Evolutionary conservation across 2,113 vertebrate species (phyloP), one percentile per base, ranked within the genome.

Genomic region (Oostethus manadensis): DNA sequence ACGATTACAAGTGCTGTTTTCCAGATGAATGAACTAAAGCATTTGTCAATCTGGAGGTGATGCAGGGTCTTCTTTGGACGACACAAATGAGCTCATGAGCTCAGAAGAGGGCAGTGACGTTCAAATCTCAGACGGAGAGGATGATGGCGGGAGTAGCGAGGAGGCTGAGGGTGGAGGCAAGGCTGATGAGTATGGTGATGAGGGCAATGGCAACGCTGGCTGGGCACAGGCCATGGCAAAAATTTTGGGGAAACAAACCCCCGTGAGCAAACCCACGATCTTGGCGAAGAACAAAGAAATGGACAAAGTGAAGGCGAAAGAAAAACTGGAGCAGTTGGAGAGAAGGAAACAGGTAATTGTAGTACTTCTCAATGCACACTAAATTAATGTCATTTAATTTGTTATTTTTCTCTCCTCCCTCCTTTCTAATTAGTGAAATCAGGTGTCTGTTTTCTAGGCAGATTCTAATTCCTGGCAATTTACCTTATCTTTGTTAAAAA

Each of bases 141-240:
- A 56, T n/a, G 67, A 67, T n/a, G 51, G 20, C 1, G 67, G 8
- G 63, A 55, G 5, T 17, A 9, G 35, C 11, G 70, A 22, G 8
- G 76, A 73, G 23, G 56, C 33, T 18, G 71, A 23, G 1, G 66
- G 51, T 11, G 60, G 23, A 4, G 67, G 56, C 47, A 57, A 64
- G 10, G 48, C 55, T 3, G 45, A 50, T 15, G 47, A 38, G 18
- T 60, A 45, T 0, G 67, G 20, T 11, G 63, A 58, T 1, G 33
- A 18, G 5, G n/a, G 55, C 6, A 89, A 86, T 3, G 58, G 85
- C 2, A 79, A 86, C 9, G 51, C 75, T 1, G 95, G 94, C 23
- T 99, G 95, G 97, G 96, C 97, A 1, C 91, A 96, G 18, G 95
- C 93, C 68, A 99, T 99, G 97, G 93, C 94, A n/a, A 94, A 91